A percentile compares a stretch with the other conserved stretches of the same genome.
phyloP scores from a whole-genome alignment of 2,888 invertebrate species.

The Mimas tiliae region DNA sequence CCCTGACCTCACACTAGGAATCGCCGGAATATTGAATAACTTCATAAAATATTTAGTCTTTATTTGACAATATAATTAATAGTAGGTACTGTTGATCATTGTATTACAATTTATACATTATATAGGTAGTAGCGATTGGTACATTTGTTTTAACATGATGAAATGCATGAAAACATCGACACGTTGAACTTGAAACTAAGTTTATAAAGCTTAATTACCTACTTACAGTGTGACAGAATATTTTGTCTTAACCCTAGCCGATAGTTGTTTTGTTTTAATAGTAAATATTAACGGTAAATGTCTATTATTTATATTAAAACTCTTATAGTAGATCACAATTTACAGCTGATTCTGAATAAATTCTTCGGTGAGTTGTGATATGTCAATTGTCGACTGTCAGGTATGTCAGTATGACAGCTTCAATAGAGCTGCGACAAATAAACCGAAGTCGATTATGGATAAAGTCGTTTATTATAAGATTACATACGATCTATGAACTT shows the following conservation, averaged over 20 bases:
- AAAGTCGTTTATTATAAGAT: too few species aligned
- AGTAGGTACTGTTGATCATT: too few species aligned
- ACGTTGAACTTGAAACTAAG: not conserved
- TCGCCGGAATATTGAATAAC: too few species aligned
- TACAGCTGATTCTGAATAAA: not conserved
- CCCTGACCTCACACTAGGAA: too few species aligned
- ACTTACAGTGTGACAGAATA: not conserved
- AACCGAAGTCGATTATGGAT: too few species aligned
- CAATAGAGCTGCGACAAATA: too few species aligned
- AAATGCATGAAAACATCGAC: conserved; percentile 1
- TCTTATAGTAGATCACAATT: not conserved
- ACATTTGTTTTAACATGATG: conserved; percentile 1
- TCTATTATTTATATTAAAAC: not conserved
- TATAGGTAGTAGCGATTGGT: too few species aligned
- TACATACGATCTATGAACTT: too few species aligned
- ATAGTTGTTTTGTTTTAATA: not conserved
- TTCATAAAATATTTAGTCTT: too few species aligned
- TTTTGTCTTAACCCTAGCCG: not conserved
- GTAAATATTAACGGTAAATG: not conserved
- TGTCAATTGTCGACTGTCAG: not conserved
- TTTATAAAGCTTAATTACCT: not conserved
- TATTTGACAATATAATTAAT: too few species aligned
- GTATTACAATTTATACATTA: too few species aligned
- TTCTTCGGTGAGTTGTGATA: not conserved
- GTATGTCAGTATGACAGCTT: not conserved